A percentile compares a stretch with the other conserved stretches of the same genome.
These are phyloP conservation scores for Conops quadrifasciatus DNA, from an alignment of 2,888 invertebrate genomes.

Conservation along the genomic window DNA sequence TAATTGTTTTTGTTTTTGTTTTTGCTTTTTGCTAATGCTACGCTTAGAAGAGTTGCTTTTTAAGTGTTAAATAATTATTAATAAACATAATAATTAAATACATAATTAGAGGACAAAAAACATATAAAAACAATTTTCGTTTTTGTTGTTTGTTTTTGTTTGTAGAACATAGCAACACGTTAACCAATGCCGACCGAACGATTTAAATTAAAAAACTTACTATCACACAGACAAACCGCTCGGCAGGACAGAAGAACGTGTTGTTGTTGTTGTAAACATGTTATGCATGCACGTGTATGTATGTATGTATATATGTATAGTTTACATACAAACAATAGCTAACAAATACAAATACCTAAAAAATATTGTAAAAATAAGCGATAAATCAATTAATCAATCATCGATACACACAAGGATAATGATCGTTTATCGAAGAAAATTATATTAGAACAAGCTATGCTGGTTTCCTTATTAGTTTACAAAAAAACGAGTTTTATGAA, in stretches of 20 bases:
- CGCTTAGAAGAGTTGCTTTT: slow-evolving; percentile 25
- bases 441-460: too few relatives aligned
- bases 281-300: too few relatives aligned
- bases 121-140: too few relatives aligned
- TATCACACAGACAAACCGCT: slow-evolving; percentile 66
- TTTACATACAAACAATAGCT: slow-evolving; percentile 3
- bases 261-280: slow-evolving; percentile 15
- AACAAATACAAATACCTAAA: slow-evolving; percentile 8
- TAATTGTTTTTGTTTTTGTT: slow-evolving; percentile 29
- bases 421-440: too few relatives aligned
- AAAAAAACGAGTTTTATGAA: too few relatives aligned
- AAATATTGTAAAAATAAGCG: slow-evolving; percentile 5
- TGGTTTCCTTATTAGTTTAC: too few relatives aligned
- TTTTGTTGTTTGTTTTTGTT: too few relatives aligned
- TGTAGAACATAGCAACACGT: not conserved
- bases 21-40: slow-evolving; percentile 29
- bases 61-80: slow-evolving; percentile 9
- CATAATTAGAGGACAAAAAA: slow-evolving; percentile 9
- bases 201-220: slow-evolving; percentile 64
- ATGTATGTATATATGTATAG: too few relatives aligned
- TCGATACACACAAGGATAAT: too few relatives aligned
- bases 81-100: slow-evolving; percentile 26
- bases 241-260: slow-evolving; percentile 29
- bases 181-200: slow-evolving; percentile 41
- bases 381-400: too few relatives aligned